These are phyloP conservation scores for Felis chaus DNA, from an alignment of 2,113 vertebrate genomes.

Conservation along the genomic window DNA sequence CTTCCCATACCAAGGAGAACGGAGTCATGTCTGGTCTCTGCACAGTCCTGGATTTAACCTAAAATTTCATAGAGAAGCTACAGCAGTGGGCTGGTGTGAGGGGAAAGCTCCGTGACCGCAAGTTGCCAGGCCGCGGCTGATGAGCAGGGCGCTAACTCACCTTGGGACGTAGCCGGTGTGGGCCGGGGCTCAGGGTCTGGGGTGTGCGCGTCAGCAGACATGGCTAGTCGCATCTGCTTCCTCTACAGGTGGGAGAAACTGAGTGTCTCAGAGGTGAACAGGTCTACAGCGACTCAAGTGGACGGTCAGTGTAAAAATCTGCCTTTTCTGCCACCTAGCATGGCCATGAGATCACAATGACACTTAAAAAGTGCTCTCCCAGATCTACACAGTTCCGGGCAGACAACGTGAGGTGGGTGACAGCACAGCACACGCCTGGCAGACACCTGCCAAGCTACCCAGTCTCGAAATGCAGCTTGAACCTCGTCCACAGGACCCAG, in stretches of 20 bases:
- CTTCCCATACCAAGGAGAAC: not conserved
- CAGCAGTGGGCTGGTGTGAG: rapidly evolving
- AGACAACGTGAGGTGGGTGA: not conserved
- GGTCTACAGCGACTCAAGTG: not conserved
- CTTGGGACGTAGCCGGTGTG: no score
- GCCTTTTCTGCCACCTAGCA: not conserved
- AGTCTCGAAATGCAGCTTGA: not conserved
- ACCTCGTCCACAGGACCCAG: not conserved
- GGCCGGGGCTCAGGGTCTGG: no score
- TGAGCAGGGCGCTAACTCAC: not conserved
- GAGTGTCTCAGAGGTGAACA: no score
- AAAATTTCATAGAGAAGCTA: not conserved
- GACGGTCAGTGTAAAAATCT: not conserved
- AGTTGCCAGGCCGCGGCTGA: not conserved
- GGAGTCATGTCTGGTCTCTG: not conserved
- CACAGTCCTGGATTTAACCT: no score
- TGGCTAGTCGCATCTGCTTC: not conserved
- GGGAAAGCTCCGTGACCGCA: not conserved
- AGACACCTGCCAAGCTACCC: no score
- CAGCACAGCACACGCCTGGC: not conserved
- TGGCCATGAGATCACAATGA: not conserved
- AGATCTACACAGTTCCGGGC: not conserved
- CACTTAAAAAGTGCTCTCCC: not conserved
- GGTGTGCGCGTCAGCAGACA: not conserved
- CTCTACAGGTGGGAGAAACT: not conserved